phyloP scores from a whole-genome alignment of 1,140 invertebrate genomes.

The Apis cerana region DNA sequence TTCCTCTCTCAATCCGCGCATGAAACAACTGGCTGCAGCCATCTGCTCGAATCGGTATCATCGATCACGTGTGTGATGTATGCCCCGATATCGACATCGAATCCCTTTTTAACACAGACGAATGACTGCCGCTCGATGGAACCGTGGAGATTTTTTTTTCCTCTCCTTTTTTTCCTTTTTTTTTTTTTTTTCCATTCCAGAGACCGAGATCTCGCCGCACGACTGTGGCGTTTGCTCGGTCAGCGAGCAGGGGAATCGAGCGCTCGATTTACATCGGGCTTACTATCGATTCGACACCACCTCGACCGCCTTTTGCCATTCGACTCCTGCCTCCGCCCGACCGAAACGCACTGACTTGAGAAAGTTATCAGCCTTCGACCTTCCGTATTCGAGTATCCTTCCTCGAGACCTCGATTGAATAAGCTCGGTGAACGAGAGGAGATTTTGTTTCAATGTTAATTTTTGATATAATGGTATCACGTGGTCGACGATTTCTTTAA shows the following conservation, averaged over 20 bases:
- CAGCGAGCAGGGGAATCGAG: slow-evolving; percentile 45
- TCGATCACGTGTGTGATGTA: slow-evolving; percentile 62
- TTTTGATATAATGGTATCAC: not conserved
- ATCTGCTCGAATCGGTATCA: slow-evolving; percentile 62
- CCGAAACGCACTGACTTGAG: not conserved
- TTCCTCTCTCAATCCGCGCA: slow-evolving; percentile 62
- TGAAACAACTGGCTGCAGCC: slow-evolving; percentile 63
- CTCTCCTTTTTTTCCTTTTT: not conserved
- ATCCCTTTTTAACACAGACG: slow-evolving; percentile 75
- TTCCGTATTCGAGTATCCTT: not conserved
- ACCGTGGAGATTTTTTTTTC: slow-evolving; percentile 27
- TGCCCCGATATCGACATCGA: slow-evolving; percentile 65
- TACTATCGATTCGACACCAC: slow-evolving; percentile 40
- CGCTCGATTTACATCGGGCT: slow-evolving; percentile 56
- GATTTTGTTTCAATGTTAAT: not conserved
- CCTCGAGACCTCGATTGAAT: too few species aligned
- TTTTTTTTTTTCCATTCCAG: too few species aligned
- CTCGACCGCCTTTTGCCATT: not conserved
- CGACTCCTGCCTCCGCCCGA: not conserved
- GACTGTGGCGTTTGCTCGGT: slow-evolving; percentile 50
- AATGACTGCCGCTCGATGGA: slow-evolving; percentile 57
- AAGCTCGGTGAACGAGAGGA: too few species aligned
- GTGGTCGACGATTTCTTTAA: too few species aligned
- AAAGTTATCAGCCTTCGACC: not conserved
- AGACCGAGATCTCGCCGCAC: slow-evolving; percentile 23